Evolutionary conservation across 2,888 invertebrate genomes (phyloP).

Genomic region (Metacarcinus magister): DNA sequence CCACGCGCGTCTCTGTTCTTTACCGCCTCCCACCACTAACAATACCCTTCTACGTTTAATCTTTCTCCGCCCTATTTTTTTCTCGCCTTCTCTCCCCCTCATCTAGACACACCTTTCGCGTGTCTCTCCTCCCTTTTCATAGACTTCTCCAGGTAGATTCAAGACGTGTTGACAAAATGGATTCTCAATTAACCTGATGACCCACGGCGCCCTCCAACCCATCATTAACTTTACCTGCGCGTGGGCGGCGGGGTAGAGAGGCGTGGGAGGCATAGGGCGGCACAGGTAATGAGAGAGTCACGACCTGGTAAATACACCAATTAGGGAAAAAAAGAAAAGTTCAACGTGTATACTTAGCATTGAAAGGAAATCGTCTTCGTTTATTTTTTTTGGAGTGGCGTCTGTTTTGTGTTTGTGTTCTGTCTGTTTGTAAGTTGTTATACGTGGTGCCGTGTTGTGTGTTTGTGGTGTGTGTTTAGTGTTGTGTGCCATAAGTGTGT

Average conservation of each 20-base stretch:
- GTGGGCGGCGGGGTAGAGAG: background rate
- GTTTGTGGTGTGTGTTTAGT: too few relatives aligned
- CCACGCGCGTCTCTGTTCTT: too few relatives aligned
- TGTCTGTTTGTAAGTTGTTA: too few relatives aligned
- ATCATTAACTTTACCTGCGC: background rate
- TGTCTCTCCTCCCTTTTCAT: background rate
- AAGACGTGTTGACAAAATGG: constrained; percentile 26
- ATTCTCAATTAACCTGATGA: constrained; percentile 31
- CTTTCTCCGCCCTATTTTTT: background rate
- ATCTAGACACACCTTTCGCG: too few relatives aligned
- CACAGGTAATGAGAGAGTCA: constrained; percentile 32
- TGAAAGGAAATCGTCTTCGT: background rate
- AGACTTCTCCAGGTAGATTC: background rate
- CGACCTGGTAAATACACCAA: background rate
- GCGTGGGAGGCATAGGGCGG: background rate
- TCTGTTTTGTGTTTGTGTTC: background rate
- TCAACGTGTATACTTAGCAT: background rate
- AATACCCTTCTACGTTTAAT: background rate
- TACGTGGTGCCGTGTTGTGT: too few relatives aligned
- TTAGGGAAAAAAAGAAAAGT: background rate
- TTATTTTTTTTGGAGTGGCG: background rate
- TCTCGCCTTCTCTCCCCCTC: too few relatives aligned
- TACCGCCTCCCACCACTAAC: background rate
- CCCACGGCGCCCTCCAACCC: background rate
- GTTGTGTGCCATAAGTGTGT: too few relatives aligned